A percentile compares a stretch with the other conserved stretches of the same genome.
phyloP scores from a whole-genome alignment of 2,888 invertebrate species.

The Catocala fraxini region DNA sequence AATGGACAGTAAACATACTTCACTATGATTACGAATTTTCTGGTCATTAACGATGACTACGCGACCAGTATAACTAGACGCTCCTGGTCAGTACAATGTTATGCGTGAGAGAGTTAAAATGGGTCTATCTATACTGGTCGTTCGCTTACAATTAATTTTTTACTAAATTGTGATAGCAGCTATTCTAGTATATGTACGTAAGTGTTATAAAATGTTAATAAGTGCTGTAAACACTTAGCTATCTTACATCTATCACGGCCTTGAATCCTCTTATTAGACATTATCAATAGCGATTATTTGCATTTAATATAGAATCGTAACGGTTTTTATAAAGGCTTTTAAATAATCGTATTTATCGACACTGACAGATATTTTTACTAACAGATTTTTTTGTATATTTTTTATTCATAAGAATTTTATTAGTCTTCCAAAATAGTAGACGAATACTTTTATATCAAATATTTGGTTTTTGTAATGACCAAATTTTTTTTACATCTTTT shows the following conservation, averaged over 20 bases:
- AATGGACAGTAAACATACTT: conserved; percentile 68
- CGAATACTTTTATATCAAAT: conserved; percentile 32
- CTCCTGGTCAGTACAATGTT: conserved; percentile 30
- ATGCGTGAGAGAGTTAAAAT: conserved; percentile 37
- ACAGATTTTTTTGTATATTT: conserved; percentile 20
- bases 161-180: conserved; percentile 61
- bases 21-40: conserved; percentile 58
- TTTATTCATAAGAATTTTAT: conserved; percentile 28
- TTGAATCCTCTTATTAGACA: conserved; percentile 69
- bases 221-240: conserved; percentile 73
- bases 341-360: conserved; percentile 38
- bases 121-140: conserved; percentile 50
- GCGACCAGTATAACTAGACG: conserved; percentile 48
- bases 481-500: background rate
- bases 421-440: conserved; percentile 34
- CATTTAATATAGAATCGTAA: conserved; percentile 46
- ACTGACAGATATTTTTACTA: conserved; percentile 21
- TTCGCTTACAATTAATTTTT: conserved; percentile 44
- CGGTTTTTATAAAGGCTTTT: conserved; percentile 53
- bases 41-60: conserved; percentile 57
- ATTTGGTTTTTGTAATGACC: conserved; percentile 1
- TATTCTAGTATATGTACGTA: conserved; percentile 64
- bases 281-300: conserved; percentile 54
- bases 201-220: conserved; percentile 68
- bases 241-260: conserved; percentile 82